Evolutionary conservation across 2,888 invertebrate species (phyloP).

Genomic region (Aspidapion aeneum): DNA sequence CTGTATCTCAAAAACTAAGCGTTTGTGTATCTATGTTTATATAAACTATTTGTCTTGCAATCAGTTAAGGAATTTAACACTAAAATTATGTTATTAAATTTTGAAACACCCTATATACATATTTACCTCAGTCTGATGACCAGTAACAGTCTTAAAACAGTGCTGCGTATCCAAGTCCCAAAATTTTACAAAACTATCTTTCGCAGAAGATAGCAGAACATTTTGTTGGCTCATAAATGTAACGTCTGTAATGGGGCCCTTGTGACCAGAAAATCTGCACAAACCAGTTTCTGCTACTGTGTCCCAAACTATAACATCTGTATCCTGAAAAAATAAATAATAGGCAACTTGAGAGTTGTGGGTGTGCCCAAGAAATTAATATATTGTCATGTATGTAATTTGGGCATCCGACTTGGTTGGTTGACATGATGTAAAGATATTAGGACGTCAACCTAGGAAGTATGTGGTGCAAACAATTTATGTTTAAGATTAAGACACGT

Average conservation of each 20-base stretch:
- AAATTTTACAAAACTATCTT: constrained; percentile 93
- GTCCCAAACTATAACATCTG: constrained; percentile 93
- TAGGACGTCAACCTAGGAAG: too few species aligned
- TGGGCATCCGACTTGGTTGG: not conserved
- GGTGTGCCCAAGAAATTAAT: not conserved
- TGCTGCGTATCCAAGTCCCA: constrained; percentile 96
- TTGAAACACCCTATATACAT: too few species aligned
- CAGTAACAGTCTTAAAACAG: constrained; percentile 93
- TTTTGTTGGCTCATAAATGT: constrained; percentile 68
- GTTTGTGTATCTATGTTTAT: too few species aligned
- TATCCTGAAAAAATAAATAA: constrained; percentile 62
- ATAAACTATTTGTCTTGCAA: too few species aligned
- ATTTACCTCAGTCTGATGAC: constrained; percentile 78
- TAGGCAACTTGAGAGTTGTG: too few species aligned
- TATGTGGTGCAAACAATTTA: too few species aligned
- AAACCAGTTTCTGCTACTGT: constrained; percentile 88
- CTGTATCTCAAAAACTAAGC: too few species aligned
- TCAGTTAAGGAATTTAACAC: too few species aligned
- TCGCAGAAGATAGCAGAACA: constrained; percentile 77
- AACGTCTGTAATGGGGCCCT: constrained; percentile 81
- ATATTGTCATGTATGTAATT: too few species aligned
- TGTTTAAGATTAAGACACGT: too few species aligned
- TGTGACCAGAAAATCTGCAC: constrained; percentile 88
- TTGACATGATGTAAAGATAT: too few species aligned
- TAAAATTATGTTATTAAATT: too few species aligned